Evolutionary conservation across 1,140 invertebrate species (phyloP), one percentile per base, ranked within the genome.

Genomic region (Phymastichus coffea): DNA sequence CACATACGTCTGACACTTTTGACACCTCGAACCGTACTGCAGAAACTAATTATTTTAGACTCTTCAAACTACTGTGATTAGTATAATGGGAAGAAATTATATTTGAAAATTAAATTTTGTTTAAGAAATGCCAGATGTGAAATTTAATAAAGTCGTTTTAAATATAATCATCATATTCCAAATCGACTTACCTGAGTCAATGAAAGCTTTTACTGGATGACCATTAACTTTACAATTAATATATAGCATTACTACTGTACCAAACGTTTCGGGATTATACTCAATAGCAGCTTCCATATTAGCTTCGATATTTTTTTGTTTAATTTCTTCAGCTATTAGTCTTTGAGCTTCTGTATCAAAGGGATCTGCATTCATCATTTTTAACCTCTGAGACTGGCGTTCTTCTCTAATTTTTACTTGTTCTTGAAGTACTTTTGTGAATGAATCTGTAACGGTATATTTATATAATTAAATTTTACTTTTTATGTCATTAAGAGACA

Each of bases 201-300:
- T 96, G 78, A 99, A 99, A 6, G 97, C 96, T 81, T 98, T 98
- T 0, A 98, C 94, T 9, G 92, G 91, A 78, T 92, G 88, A 63
- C 95, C 95, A 81, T 99, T 98, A 1, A 99, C 94, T 80, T 88
- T 89, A 72, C 94, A 96, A 74, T 96, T 92, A 53, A 99, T 96
- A 71, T 98, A 99, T 35, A 99, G 83, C 96, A 99, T 99, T 12
- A 93, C 87, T 40, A 99, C 96, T 15, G 94, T 95, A 44, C 95
- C 97, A 81, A 98, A 99, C 17, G 92, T 96, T 77, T 99, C 96
- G 0, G 97, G 97, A 80, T 96, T 95, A 74, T 94, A 95, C 73
- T 99, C 96, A 87, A 99, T 97, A 1, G 96, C 97, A 1, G 94
- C 94, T 72, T 98, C 94, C 96, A 98, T 99, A 74, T 98, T 98